Base-by-base conservation (phyloP, 2,113 vertebrate genomes). In the Triplophysa dalaica region DNA sequence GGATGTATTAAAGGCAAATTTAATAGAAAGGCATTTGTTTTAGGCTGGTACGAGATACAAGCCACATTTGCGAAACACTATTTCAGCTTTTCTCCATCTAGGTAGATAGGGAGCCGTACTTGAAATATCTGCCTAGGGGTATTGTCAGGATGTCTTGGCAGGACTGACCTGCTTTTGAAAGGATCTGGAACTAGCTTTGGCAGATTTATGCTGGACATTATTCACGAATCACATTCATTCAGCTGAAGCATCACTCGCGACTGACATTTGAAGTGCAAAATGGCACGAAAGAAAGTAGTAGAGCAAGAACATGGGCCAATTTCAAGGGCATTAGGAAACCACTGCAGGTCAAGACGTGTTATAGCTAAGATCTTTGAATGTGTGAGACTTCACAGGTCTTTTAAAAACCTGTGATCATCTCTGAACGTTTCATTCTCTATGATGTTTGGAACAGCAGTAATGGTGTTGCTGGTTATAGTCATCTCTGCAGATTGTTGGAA, bases 191-290 rank as follows among this genome's bases (percentile, higher is more conserved):
- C 8, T 2, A 63, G 41, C 41, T 11, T 63, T 14, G 63, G 41
- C 22, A 50, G 73, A 63, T 75, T 75, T 63, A 75, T 75, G 56
- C 38, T 63, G 22, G 41, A 75, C 73, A 63, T 75, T 48, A 50
- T 62, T 75, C 56, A 43, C 72, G 62, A 21, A 75, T 75, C 58
- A 4, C 60, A 63, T 75, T 48, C 43, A 63, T 63, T 61, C 73
- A 29, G 16, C 43, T 38, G 62, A 75, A 75, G 41, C 60, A 14
- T 63, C 41, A 43, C 41, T 75, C 14, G 8, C 19, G 21, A 63
- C 50, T 21, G 60, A 50, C 60, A 75, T 58, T 58, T 58, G 10
- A 43, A 74, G 21, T 61, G 8, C 12, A 74, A 60, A 41, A 33
- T 74, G 38, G n/a, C 22, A 48, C 73, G 63, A 26, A 75, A 19